These are phyloP conservation scores for Oryzias javanicus DNA, from an alignment of 2,113 vertebrate genomes.

Conservation along the genomic window DNA sequence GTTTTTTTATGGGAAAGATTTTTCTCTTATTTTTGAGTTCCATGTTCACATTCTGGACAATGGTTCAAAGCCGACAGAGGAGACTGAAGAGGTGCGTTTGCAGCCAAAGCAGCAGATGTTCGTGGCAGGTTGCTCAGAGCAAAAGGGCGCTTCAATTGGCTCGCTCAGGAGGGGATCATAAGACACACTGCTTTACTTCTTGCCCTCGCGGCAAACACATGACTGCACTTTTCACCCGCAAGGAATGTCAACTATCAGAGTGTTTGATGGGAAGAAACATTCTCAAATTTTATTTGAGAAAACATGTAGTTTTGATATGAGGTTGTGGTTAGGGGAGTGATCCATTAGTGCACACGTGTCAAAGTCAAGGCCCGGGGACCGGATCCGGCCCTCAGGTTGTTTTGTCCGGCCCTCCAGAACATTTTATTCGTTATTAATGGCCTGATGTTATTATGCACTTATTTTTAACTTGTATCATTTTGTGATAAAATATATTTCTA, in stretches of 20 bases:
- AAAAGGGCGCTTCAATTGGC: constrained; percentile 64
- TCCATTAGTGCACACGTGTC: too few relatives aligned
- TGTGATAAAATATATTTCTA: too few relatives aligned
- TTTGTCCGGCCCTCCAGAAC: too few relatives aligned
- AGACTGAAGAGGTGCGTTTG: constrained; percentile 33
- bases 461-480: too few relatives aligned
- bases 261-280: constrained; percentile 10
- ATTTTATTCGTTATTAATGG: too few relatives aligned
- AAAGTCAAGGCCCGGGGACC: too few relatives aligned
- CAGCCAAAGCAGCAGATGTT: constrained; percentile 71
- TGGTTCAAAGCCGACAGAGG: constrained; percentile 10
- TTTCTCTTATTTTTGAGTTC: too few relatives aligned
- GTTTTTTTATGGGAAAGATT: too few relatives aligned
- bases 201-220: constrained; percentile 39
- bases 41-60: not conserved
- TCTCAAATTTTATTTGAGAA: not conserved
- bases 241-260: constrained; percentile 24
- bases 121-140: constrained; percentile 65
- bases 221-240: constrained; percentile 26
- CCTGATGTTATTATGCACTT: too few relatives aligned
- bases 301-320: not conserved
- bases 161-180: constrained; percentile 64
- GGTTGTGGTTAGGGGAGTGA: not conserved
- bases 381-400: too few relatives aligned
- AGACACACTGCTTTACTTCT: constrained; percentile 61